Base-by-base conservation (phyloP, 2,797 vertebrate species). In the Peromyscus melanophrys region DNA sequence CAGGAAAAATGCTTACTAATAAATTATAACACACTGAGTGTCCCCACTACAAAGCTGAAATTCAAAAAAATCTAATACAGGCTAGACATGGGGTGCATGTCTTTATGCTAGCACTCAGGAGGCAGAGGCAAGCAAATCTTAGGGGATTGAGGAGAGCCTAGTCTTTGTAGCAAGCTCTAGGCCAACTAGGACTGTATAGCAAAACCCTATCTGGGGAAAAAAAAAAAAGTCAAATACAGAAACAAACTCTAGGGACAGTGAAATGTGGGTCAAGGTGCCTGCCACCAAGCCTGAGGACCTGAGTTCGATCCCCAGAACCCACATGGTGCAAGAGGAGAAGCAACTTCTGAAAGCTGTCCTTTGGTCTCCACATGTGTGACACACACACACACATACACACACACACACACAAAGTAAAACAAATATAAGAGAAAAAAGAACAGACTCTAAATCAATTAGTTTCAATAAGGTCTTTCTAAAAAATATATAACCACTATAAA, bases 401-500 rank as follows among this genome's bases (percentile, higher is more conserved):
- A 61, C 57, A 81, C 9, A 81, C 55, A 82, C 34, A 82, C 17
- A 57, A 4, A 83, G 49, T 55, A 80, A 55, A 80, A 55, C 31
- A 55, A 80, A 55, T n/a, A 55, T 3, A 80, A n/a, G 49, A 55
- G 49, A 40, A 40, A 81, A 69, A 59, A 61, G 57, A 61, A 61
- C 6, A 83, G 80, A 82, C 25, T 43, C 67, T 83, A 89, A 63
- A 63, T 89, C 57, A 94, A 71, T 63, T 89, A 8, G 34, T 85
- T 95, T 92, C 75, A 89, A 21, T 40, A 91, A 25, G 2, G 21
- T 14, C n/a, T 76, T 91, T 92, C 73, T 89, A 59, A 89, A 89
- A 89, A 96, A 86, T 59, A 80, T 78, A 86, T 21, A 93, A 13
- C 71, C 31, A 89, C 95, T 94, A 90, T 40, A 55, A 85, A 96